A percentile compares a stretch with the other conserved stretches of the same genome.
Conservation (phyloP, 2,888 invertebrate species). For the Netelia virgata region DNA sequence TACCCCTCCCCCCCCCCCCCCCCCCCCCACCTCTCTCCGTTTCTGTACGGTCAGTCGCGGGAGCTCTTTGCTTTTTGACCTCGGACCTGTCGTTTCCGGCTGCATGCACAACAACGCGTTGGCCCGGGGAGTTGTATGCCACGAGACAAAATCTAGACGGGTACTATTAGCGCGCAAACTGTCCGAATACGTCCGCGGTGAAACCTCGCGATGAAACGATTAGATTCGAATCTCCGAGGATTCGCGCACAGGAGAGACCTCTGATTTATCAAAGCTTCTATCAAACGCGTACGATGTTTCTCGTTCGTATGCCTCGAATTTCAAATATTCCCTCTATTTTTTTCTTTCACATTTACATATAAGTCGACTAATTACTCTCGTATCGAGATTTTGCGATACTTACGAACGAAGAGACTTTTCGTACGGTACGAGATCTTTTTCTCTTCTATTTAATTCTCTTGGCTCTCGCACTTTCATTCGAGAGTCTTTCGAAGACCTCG, state of each 20-base stretch:
- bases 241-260: not conserved
- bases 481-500: not conserved
- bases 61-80: not conserved
- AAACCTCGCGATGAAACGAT: slow-evolving; percentile 16
- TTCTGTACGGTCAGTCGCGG: not conserved
- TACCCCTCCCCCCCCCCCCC: too few relatives aligned
- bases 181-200: not conserved
- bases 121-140: not conserved
- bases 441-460: not conserved
- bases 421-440: not conserved
- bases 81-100: slow-evolving; percentile 4
- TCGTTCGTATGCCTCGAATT: too few relatives aligned
- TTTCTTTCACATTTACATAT: too few relatives aligned
- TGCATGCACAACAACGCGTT: not conserved
- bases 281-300: too few relatives aligned
- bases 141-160: not conserved
- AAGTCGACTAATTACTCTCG: too few relatives aligned
- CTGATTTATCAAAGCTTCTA: too few relatives aligned
- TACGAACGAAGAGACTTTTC: too few relatives aligned
- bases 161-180: slow-evolving; percentile 3
- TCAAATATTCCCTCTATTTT: too few relatives aligned
- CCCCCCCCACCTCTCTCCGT: not conserved
- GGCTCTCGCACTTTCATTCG: not conserved
- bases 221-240: slow-evolving; percentile 7
- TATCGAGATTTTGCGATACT: too few relatives aligned